Evolutionary conservation across 2,888 invertebrate species (phyloP).

Genomic region (Zele albiditarsus): DNA sequence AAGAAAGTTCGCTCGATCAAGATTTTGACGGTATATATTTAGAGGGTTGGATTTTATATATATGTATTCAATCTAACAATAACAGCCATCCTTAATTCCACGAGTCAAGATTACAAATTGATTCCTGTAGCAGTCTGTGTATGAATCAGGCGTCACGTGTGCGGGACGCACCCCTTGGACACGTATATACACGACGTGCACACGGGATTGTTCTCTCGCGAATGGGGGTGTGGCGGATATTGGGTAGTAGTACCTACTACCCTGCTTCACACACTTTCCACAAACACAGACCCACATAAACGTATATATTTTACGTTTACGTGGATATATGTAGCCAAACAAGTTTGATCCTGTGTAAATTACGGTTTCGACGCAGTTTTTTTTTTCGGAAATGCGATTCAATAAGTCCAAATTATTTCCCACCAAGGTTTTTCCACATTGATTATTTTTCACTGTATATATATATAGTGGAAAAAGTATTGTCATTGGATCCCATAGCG

Average conservation of each 20-base stretch:
- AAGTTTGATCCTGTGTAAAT: neutral
- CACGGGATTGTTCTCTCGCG: constrained; percentile 44
- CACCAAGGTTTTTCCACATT: too few relatives aligned
- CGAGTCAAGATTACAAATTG: constrained; percentile 73
- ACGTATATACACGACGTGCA: constrained; percentile 50
- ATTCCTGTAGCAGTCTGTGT: constrained; percentile 71
- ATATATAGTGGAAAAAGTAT: too few relatives aligned
- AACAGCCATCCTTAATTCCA: constrained; percentile 63
- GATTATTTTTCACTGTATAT: too few relatives aligned
- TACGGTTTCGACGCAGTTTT: neutral
- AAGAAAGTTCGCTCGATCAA: neutral
- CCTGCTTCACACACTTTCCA: constrained; percentile 39
- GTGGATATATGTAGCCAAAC: neutral
- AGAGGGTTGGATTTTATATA: neutral
- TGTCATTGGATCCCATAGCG: too few relatives aligned
- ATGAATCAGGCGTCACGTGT: constrained; percentile 73
- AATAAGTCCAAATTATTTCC: too few relatives aligned
- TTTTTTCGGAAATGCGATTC: too few relatives aligned
- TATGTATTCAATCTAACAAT: neutral
- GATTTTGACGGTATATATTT: neutral
- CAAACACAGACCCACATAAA: neutral
- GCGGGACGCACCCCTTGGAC: constrained; percentile 70
- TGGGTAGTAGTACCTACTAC: constrained; percentile 37
- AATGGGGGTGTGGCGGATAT: constrained; percentile 40
- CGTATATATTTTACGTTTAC: neutral